Conservation (phyloP, 1,140 invertebrate genomes). For the Drosophila watanabei region DNA sequence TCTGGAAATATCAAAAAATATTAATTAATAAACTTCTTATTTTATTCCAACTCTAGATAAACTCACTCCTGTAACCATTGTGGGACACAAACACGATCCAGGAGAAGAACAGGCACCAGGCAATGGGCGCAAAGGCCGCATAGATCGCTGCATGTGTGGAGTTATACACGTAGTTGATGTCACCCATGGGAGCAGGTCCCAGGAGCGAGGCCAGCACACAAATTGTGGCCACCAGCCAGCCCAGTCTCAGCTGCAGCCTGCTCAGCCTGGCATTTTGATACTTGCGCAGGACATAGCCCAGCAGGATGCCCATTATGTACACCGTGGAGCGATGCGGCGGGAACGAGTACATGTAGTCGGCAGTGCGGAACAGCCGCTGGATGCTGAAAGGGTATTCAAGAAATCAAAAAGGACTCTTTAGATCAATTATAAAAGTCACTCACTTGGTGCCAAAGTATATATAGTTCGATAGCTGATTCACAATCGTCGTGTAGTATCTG, state of each 20-base stretch:
- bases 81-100: constrained; percentile 89
- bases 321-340: constrained; percentile 90
- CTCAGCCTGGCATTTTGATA: constrained; percentile 82
- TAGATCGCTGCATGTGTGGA: constrained; percentile 89
- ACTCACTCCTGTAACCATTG: constrained; percentile 88
- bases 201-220: constrained; percentile 87
- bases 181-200: constrained; percentile 89
- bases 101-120: constrained; percentile 89
- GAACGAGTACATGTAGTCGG: constrained; percentile 90
- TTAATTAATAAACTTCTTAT: neutral
- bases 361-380: constrained; percentile 89
- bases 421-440: constrained; percentile 71
- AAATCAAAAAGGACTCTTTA: neutral
- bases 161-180: constrained; percentile 89
- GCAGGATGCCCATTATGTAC: constrained; percentile 90
- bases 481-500: constrained; percentile 88
- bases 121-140: constrained; percentile 90
- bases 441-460: constrained; percentile 90
- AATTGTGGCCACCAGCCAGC: constrained; percentile 87
- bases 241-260: constrained; percentile 86
- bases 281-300: constrained; percentile 88
- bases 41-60: neutral
- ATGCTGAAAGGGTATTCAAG: constrained; percentile 86
- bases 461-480: constrained; percentile 88
- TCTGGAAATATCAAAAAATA: constrained; percentile 76